Base-by-base conservation (phyloP, 2,888 invertebrate genomes). In the Alitta virens region DNA sequence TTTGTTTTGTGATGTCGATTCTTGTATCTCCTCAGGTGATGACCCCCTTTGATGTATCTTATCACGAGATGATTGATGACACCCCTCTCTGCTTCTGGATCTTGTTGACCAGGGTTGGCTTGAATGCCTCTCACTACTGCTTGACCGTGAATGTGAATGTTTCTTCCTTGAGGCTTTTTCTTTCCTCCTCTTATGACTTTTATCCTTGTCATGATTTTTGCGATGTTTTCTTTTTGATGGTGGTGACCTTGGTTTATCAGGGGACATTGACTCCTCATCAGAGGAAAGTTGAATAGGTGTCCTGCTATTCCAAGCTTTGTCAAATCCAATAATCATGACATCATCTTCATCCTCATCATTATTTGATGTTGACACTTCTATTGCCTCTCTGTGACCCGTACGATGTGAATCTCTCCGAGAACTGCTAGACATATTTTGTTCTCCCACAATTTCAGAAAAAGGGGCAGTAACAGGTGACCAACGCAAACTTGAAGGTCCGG, bases 291-390 rank as follows among this genome's bases (percentile, higher is more conserved):
- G 52, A 3, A 79, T 75, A 0, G 89, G 89, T 46, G 89, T 88
- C 62, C 89, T 83, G 69, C 87, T 87, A 67, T 85, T 85, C 64
- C 87, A 87, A 42, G 89, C 88, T 75, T 88, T 88, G 33, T 89
- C 86, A 72, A 86, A 87, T 1, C 86, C 87, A 12, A 89, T 85
- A 57, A 89, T 85, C 56, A 75, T 69, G 1, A 78, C 68, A 60
- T 76, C 80, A 66, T 46, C 46, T 25, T 52, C 59, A 26, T 26
- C 23, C 16, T 3, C 2, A 16, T 52, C 12, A 25, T 12, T 23
- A 24, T 52, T 25, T 14, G 52, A 52, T 3, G 21, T 5, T 9
- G 52, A 52, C 16, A 54, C 42, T 9, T 49, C 49, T 7, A 50
- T 46, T 27, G 56, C 7, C 5, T 7, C 43, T 21, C 76, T 55